Evolutionary conservation across 2,888 invertebrate species (phyloP), one percentile per base, ranked within the genome.

Genomic region (Osmoderma eremita): DNA sequence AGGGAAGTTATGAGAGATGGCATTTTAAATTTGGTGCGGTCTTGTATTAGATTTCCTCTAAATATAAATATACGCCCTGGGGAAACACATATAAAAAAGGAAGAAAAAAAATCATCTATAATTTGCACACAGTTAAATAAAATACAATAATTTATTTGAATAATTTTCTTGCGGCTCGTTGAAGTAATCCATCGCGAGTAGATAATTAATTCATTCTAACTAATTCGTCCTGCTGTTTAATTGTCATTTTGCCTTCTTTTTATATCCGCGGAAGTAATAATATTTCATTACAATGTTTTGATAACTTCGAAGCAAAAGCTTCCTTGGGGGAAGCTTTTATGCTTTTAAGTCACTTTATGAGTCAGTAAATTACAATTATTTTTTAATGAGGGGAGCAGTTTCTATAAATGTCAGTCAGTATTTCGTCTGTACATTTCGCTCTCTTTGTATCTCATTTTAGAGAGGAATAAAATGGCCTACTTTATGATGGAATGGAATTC

Each of bases 231-330:
- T 49, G 8, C n/a, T 12, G n/a, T 12, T 49, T 8, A n/a, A 5
- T 8, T n/a, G 8, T 18, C n/a, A 49, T 20, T n/a, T 12, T 49
- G 12, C 20, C 36, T 18, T 38, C 38, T 18, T 17, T 38, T 36
- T 53, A 6, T 38, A 53, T 17, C 38, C 4, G 53, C 15, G 38
- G 38, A 53, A 17, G 48, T 45, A 48, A 61, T 58, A 42, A 45
- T 48, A 61, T 61, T 61, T 48, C 58, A 61, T 61, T 45, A 45
- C 45, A 61, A 61, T 61, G 58, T 61, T 45, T 61, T 61, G 58
- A 13, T 45, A 61, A 45, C n/a, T 45, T 61, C 48, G 17, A 45
- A 61, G 12, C 45, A 36, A 61, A 61, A 61, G 30, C 58, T 24
- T 61, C 24, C 45, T 61, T 61, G 45, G 22, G 41, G 24, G 24